A percentile compares a stretch with the other conserved stretches of the same genome.
Conservation (phyloP, 2,797 vertebrate species). For the Thamnophis elegans region DNA sequence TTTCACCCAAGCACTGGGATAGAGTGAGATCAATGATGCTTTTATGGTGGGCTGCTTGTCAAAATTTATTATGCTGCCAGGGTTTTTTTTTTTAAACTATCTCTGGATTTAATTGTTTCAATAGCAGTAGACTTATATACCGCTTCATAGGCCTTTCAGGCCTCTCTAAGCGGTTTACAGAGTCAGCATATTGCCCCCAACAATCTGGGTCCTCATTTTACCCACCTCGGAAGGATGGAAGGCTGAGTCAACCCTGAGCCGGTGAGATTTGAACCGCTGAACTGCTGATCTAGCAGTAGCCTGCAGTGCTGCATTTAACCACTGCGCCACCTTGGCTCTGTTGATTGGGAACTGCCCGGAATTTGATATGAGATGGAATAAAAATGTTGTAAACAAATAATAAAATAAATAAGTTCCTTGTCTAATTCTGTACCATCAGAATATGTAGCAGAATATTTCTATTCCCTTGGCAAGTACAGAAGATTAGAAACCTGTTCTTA, state of each 20-base stretch:
- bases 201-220: no score
- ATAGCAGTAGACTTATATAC: no score
- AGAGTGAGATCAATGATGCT: background rate
- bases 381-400: background rate
- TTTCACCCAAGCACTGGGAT: background rate
- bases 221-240: no score
- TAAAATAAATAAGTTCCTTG: background rate
- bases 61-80: background rate
- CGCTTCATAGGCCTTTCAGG: no score
- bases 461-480: conserved; percentile 2
- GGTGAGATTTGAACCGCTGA: no score
- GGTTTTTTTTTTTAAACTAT: background rate
- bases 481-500: conserved; percentile 1
- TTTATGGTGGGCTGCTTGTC: background rate
- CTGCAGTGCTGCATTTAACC: no score
- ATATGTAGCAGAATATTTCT: background rate
- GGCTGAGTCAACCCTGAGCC: no score
- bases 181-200: no score
- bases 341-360: background rate
- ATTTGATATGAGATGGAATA: background rate
- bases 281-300: no score
- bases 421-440: background rate
- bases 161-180: no score
- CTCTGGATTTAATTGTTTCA: background rate
- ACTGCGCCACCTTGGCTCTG: no score